Evolutionary conservation across 2,113 vertebrate species (phyloP), one percentile per base, ranked within the genome.

Genomic region (Calidris pygmaea): DNA sequence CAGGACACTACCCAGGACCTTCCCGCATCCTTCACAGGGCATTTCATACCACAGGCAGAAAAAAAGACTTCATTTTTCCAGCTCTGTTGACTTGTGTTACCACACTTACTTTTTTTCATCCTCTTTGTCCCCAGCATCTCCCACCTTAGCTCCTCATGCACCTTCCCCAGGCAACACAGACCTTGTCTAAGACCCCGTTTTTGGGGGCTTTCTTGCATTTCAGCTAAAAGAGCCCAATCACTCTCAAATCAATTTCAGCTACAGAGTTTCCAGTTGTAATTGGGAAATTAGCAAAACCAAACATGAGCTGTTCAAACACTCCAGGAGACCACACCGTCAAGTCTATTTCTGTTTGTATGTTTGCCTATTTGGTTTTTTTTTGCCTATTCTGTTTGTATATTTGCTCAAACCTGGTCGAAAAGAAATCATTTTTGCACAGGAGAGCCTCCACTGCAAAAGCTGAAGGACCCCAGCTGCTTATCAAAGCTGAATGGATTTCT

Each of bases 101-200:
- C 9, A 14, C 0, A 0, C 5, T 60, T 77, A 18, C n/a, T 30
- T 74, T 84, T 56, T 41, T 35, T 10, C 16, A 16, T n/a, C 21
- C 26, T 48, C 39, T 55, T 53, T 1, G 0, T 4, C 13, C 39
- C 23, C 83, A 71, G 37, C 71, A 90, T 1, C n/a, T 73, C 71
- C 45, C 66, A 29, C 53, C 27, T 39, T 59, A 81, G 26, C 70
- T 48, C 41, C 34, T 16, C 58, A 58, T 52, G 23, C 23, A 11
- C 62, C 56, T 34, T 20, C 19, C 22, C 43, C 48, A 5, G 5
- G 3, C 7, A 73, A 7, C 43, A 48, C 18, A 12, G 18, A 22
- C 8, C 19, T 8, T 16, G 20, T 15, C 83, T 3, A 15, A 68
- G 18, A 68, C 9, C 12, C 9, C 12, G 3, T 14, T n/a, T 27